These are phyloP conservation scores for Lordiphosa fenestrarum DNA, from an alignment of 2,888 invertebrate genomes.

Conservation along the genomic window DNA sequence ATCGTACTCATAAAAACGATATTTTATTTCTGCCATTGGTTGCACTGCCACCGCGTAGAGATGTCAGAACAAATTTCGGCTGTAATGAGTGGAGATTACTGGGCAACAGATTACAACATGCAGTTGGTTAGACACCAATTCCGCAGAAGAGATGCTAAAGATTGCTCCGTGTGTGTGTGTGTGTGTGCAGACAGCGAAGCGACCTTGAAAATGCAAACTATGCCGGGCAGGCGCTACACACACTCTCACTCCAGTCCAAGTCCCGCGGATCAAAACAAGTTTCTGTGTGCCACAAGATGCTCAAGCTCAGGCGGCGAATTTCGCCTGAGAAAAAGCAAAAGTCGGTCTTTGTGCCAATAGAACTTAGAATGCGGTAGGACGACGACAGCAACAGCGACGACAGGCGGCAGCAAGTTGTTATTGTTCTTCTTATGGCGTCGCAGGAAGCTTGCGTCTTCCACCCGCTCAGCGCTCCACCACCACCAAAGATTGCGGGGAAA, in stretches of 20 bases:
- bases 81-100: conserved; percentile 67
- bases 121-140: conserved; percentile 38
- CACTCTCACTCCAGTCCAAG: conserved; percentile 16
- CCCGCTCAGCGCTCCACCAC: not conserved
- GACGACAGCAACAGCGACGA: conserved; percentile 20
- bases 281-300: conserved; percentile 64
- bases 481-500: conserved; percentile 30
- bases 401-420: conserved; percentile 16
- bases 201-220: conserved; percentile 75
- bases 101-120: conserved; percentile 65
- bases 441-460: conserved; percentile 8
- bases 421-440: conserved; percentile 20
- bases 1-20: conserved; percentile 61
- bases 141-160: conserved; percentile 42
- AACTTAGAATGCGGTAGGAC: conserved; percentile 74
- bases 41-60: conserved; percentile 40
- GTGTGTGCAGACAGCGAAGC: conserved; percentile 18
- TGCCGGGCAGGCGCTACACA: conserved; percentile 67
- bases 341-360: conserved; percentile 77
- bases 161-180: not conserved
- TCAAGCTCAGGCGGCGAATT: conserved; percentile 15
- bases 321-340: conserved; percentile 53
- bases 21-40: conserved; percentile 51
- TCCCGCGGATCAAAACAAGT: conserved; percentile 51
- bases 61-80: conserved; percentile 38